Percentiles rank a stretch among this genome's conserved stretches.
phyloP scores from a whole-genome alignment of 1,140 invertebrate species.

The Acyrthosiphon pisum region DNA sequence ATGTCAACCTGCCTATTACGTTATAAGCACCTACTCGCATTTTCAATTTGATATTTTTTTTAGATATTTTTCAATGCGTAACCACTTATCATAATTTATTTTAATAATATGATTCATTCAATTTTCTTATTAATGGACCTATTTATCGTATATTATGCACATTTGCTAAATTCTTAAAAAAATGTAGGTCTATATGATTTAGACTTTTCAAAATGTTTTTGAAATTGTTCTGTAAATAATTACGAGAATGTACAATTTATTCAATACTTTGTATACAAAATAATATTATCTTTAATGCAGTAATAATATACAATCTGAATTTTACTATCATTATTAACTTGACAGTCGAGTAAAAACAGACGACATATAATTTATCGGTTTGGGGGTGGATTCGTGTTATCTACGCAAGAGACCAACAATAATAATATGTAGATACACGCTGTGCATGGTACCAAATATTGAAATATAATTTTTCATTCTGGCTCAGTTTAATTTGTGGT shows the following conservation, averaged over 20 bases:
- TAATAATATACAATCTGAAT: not conserved
- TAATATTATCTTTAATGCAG: not conserved
- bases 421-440: not conserved
- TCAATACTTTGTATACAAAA: no score
- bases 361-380: not conserved
- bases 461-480: not conserved
- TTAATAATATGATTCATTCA: not conserved
- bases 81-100: no score
- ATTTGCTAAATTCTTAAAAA: not conserved
- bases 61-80: no score
- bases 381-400: conserved; percentile 2
- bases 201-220: not conserved
- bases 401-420: not conserved
- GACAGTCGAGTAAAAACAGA: not conserved
- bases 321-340: not conserved
- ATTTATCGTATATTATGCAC: not conserved
- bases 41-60: no score
- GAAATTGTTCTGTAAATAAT: no score
- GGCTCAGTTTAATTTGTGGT: not conserved
- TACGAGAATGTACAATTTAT: no score
- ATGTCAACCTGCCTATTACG: no score
- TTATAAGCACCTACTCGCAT: no score
- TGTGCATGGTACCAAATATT: not conserved
- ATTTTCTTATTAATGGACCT: not conserved
- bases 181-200: not conserved